Evolutionary conservation across 2,113 vertebrate species (phyloP), one percentile per base, ranked within the genome.

Genomic region (Pterophyllum scalare): DNA sequence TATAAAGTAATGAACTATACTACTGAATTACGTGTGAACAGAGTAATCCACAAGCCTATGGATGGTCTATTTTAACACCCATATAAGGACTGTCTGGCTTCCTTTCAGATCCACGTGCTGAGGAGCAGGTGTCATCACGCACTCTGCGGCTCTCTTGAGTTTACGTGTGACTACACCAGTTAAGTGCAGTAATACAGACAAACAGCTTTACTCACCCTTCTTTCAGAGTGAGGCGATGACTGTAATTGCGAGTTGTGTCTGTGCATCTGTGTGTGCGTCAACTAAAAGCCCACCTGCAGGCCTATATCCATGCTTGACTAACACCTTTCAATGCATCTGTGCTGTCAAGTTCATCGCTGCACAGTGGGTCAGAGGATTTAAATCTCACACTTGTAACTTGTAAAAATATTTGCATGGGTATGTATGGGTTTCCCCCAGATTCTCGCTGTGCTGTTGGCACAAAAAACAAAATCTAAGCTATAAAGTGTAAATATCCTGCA

Each of bases 141-240:
- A 13, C 46, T 15, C 10, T 13, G 19, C 74, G 35, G 75, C 31
- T 58, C 26, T 49, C 38, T 78, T 75, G 83, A 84, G 77, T 64
- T 89, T 82, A 81, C 59, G 67, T 87, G 85, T 88, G 89, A 90
- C 75, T 79, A 75, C 60, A 59, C 28, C 35, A 1, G 35, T 33
- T 82, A 38, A 76, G 67, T 38, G 49, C 86, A 84, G 75, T 54
- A 28, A 19, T 65, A 38, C 82, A 92, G 87, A 90, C 90, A 87
- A 87, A 87, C 86, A 87, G 59, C 76, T 89, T 91, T 90, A 93
- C 89, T 93, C 90, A 94, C 58, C 58, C 49, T 52, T 82, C 20
- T 60, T 76, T 80, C 83, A 83, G 75, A 83, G 74, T 28, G 81
- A 83, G 43, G 61, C 10, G 49, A 86, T 90, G 83, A 84, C 77